Evolutionary conservation across 2,888 invertebrate genomes (phyloP).

Genomic region (Caenorhabditis doughertyi): DNA sequence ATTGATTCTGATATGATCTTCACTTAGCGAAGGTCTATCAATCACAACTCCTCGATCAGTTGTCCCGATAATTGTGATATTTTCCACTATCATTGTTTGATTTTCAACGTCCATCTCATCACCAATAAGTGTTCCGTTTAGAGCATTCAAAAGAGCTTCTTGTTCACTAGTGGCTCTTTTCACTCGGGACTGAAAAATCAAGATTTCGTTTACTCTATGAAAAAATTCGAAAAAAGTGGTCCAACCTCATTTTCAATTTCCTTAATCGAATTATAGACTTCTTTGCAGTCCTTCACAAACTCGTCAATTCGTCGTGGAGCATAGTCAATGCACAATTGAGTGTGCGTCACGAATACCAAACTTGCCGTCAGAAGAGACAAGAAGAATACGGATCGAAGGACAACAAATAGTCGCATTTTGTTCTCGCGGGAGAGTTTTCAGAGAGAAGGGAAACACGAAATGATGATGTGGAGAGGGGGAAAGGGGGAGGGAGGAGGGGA

Average conservation of each 20-base stretch:
- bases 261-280: neutral
- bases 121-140: no score
- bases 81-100: no score
- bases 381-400: slow-evolving; percentile 49
- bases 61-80: neutral
- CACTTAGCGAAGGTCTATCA: neutral
- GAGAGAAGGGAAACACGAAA: neutral
- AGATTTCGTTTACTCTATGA: no score
- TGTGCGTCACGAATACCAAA: slow-evolving; percentile 22
- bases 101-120: no score
- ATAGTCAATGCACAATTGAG: slow-evolving; percentile 42
- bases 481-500: no score
- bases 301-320: slow-evolving; percentile 20
- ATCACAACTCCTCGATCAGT: slow-evolving; percentile 26
- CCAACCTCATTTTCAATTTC: no score
- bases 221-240: no score
- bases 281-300: slow-evolving; percentile 1
- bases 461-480: neutral
- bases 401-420: slow-evolving; percentile 48
- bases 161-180: no score
- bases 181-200: no score
- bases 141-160: no score
- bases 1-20: slow-evolving; percentile 20
- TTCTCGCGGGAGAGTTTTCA: neutral
- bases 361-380: slow-evolving; percentile 21